These are phyloP conservation scores for Cataglyphis altisquamis DNA, from an alignment of 2,888 invertebrate genomes.

Conservation along the genomic window DNA sequence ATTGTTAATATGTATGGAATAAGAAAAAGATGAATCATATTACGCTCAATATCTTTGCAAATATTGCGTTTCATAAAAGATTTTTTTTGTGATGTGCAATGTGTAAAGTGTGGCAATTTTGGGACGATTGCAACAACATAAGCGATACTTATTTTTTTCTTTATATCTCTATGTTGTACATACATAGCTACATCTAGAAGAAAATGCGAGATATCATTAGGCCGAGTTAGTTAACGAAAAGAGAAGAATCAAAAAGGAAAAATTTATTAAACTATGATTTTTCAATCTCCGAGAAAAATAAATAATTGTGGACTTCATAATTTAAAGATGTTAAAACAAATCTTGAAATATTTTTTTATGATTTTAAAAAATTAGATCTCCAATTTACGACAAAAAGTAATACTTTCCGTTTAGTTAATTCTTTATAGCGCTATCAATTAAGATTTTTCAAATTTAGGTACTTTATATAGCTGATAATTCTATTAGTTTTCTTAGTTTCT, in stretches of 20 bases:
- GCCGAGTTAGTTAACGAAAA: not conserved
- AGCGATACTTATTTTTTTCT: constrained; percentile 9
- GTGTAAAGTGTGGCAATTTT: not conserved
- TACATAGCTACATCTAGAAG: not conserved
- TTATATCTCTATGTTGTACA: not conserved
- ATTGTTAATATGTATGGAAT: constrained; percentile 70
- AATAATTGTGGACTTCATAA: not conserved
- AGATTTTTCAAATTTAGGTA: not conserved
- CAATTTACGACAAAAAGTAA: not conserved
- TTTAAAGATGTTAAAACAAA: constrained; percentile 1
- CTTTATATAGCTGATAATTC: not conserved
- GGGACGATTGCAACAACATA: constrained; percentile 30
- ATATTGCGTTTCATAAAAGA: not conserved
- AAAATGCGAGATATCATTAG: not conserved
- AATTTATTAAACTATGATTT: not conserved
- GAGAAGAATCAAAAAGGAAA: not conserved
- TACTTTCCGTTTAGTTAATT: not conserved
- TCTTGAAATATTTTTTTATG: constrained; percentile 12
- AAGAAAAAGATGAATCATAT: constrained; percentile 52
- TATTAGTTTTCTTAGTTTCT: not conserved
- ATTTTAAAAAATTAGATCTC: not conserved
- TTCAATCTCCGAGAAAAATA: not conserved
- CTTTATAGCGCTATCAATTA: not conserved
- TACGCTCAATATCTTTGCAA: constrained; percentile 18
- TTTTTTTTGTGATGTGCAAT: not conserved